Base-by-base conservation (phyloP, 2,888 invertebrate genomes). In the Branchinecta sandiegonensis region DNA sequence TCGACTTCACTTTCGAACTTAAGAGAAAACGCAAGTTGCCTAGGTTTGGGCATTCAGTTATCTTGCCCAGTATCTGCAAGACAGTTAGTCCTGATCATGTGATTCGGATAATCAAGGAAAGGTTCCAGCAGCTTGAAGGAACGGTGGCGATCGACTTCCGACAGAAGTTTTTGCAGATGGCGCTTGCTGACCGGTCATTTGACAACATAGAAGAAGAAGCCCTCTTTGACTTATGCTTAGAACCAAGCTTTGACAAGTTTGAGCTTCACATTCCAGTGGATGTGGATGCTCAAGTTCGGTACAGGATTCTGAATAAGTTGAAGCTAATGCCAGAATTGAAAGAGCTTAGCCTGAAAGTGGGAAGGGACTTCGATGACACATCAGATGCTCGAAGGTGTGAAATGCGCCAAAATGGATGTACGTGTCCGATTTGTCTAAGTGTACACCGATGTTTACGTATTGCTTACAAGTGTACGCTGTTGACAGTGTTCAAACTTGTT, bases 291-390 rank as follows among this genome's bases (percentile, higher is more conserved):
- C 10, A 56, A 56, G 63, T 56, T n/a, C 63, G 23, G 9, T n/a
- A 17, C 23, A 8, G 12, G 23, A 56, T 56, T 56, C 10, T 56
- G 14, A 10, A 23, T 56, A n/a, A 23, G n/a, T 10, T 56, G 63
- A n/a, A 56, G 10, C 23, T 17, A 17, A 23, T 23, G 8, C 63
- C n/a, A 56, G 37, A 37, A 2, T 6, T 37, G 37, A 37, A 37
- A 37, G 23, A 56, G 63, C n/a, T 56, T 17, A 56, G n/a, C 23
- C n/a, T 56, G n/a, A 56, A 56, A 56, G 63, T 56, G 12, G 63
- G 63, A n/a, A 56, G 63, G 23, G 63, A 56, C 63, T 56, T 56
- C 10, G 63, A 56, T 17, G 63, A 56, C 23, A 56, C 14, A 10
- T 56, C n/a, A 17, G 23, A n/a, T 17, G 63, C n/a, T 56, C 23